Percentiles rank a stretch among this genome's conserved stretches.
Conservation (phyloP, 2,113 vertebrate genomes). For the Glaucomys volans region DNA sequence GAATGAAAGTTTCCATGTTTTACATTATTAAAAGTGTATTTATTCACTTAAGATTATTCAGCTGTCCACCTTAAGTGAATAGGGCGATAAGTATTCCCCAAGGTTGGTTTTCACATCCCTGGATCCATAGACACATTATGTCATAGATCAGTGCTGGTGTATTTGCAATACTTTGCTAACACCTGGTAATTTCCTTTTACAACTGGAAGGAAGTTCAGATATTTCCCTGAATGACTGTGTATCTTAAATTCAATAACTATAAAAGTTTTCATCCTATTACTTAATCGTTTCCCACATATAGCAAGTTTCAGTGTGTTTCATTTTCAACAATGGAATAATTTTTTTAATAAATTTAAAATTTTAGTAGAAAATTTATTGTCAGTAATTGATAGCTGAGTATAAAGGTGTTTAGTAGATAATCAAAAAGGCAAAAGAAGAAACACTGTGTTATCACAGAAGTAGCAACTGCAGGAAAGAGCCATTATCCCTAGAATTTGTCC, state of each 20-base stretch:
- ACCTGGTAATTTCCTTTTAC: neutral
- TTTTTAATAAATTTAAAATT: conserved; percentile 17
- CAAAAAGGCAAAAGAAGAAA: neutral
- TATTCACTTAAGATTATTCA: neutral
- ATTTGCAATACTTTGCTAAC: neutral
- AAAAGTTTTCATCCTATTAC: neutral
- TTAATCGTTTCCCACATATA: neutral
- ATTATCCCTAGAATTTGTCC: neutral
- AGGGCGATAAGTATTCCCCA: neutral
- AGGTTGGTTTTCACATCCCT: neutral
- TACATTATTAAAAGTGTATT: neutral
- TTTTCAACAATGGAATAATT: neutral
- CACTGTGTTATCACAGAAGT: neutral
- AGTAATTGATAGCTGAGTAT: neutral
- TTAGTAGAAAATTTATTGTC: conserved; percentile 4
- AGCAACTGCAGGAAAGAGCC: neutral
- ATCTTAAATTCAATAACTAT: neutral
- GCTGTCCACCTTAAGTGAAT: neutral
- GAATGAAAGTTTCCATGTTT: neutral
- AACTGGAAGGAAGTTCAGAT: neutral
- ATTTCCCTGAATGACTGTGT: neutral
- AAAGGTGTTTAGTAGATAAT: neutral
- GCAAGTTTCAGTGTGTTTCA: neutral
- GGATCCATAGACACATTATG: neutral
- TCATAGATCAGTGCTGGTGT: neutral